phyloP scores from a whole-genome alignment of 2,113 vertebrate species.

The Bambusicola thoracicus region DNA sequence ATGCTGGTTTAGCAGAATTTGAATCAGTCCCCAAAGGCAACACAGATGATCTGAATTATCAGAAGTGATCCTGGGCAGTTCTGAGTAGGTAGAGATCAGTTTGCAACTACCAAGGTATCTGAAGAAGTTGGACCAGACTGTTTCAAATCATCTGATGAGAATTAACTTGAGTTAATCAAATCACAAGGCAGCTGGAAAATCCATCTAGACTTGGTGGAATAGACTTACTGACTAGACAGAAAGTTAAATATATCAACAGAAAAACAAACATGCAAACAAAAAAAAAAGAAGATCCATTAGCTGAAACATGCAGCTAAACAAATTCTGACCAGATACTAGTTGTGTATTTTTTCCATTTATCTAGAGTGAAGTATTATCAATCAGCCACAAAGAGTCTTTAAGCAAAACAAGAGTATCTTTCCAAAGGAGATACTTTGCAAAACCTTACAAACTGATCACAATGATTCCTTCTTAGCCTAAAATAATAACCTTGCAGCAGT shows the following conservation, averaged over 20 bases:
- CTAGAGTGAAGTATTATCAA: neutral
- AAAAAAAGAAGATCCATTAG: neutral
- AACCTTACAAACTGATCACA: neutral
- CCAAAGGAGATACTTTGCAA: neutral
- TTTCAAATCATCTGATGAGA: constrained; percentile 49
- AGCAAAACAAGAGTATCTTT: neutral
- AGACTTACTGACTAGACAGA: neutral
- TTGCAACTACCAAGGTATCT: constrained; percentile 23
- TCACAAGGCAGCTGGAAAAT: constrained; percentile 31
- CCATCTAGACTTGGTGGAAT: neutral
- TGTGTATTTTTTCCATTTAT: neutral
- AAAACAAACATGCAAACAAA: neutral
- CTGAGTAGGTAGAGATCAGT: constrained; percentile 18
- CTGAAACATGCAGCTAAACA: neutral
- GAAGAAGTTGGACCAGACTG: constrained; percentile 15
- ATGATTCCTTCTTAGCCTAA: neutral
- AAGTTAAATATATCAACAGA: neutral
- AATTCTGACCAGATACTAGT: neutral
- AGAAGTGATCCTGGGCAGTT: constrained; percentile 7
- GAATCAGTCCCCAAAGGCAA: neutral
- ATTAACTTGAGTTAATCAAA: constrained; percentile 52
- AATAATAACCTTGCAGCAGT: neutral
- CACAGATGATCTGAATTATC: constrained; percentile 57
- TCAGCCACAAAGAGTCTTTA: neutral
- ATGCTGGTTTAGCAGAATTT: constrained; percentile 34